Conservation (phyloP, 2,888 invertebrate genomes). For the Synergus gifuensis region DNA sequence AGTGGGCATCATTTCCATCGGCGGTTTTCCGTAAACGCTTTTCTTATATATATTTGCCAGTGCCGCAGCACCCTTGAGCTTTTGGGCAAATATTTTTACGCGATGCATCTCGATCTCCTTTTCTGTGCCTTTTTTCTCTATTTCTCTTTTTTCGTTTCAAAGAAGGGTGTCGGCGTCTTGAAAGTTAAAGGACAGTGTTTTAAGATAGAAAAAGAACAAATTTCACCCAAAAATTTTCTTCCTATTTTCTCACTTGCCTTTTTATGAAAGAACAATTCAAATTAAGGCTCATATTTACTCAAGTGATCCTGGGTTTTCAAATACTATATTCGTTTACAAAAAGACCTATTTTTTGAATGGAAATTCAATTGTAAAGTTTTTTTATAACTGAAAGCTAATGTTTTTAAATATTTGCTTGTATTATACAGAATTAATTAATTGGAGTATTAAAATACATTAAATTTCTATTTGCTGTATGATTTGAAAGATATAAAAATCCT, state of each 20-base stretch:
- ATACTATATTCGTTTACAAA: background rate
- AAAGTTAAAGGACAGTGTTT: conserved; percentile 26
- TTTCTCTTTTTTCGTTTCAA: conserved; percentile 8
- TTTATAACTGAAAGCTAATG: background rate
- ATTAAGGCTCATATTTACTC: background rate
- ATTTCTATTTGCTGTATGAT: background rate
- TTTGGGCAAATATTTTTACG: conserved; percentile 35
- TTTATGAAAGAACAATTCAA: conserved; percentile 8
- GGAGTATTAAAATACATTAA: background rate
- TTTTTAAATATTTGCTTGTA: background rate
- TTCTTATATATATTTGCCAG: conserved; percentile 21
- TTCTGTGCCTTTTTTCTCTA: background rate
- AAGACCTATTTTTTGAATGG: background rate
- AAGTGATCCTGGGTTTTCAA: background rate
- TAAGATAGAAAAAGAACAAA: conserved; percentile 34
- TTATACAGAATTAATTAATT: background rate
- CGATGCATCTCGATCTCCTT: background rate
- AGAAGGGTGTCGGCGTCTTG: conserved; percentile 16
- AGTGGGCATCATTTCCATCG: conserved; percentile 53
- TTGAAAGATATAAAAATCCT: background rate
- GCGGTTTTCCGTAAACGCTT: conserved; percentile 46
- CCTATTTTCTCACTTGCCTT: conserved; percentile 18
- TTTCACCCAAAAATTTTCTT: conserved; percentile 6
- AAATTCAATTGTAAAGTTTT: no score
- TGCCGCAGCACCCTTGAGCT: conserved; percentile 29